These are phyloP conservation scores for Cephus nigrinus DNA, from an alignment of 2,888 invertebrate species.

Conservation along the genomic window DNA sequence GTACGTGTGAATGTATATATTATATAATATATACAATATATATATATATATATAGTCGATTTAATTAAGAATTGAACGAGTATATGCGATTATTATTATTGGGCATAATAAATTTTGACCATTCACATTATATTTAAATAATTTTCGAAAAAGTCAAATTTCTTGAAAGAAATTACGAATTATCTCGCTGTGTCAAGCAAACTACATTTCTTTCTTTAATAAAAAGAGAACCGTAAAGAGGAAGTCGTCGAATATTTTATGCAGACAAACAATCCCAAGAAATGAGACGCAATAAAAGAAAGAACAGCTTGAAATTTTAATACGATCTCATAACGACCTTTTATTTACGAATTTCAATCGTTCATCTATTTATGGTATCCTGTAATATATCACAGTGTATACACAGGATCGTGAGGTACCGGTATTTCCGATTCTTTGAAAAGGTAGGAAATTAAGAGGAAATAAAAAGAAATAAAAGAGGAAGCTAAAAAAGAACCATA, in stretches of 20 bases:
- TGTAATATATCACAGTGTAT: background rate
- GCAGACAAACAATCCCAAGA: background rate
- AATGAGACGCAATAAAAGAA: background rate
- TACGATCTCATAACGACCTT: background rate
- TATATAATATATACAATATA: too few relatives aligned
- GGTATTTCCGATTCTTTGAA: background rate
- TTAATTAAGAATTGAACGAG: too few relatives aligned
- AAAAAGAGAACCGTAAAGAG: background rate
- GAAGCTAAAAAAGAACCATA: background rate
- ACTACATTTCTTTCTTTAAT: background rate
- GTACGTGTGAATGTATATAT: too few relatives aligned
- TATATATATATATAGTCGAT: background rate
- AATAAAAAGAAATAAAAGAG: background rate
- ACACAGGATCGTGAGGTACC: background rate
- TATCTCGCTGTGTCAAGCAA: background rate
- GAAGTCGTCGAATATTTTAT: background rate
- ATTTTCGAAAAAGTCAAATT: too few relatives aligned
- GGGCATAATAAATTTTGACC: too few relatives aligned
- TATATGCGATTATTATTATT: too few relatives aligned
- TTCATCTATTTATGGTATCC: background rate
- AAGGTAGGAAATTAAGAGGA: background rate
- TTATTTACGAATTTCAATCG: background rate
- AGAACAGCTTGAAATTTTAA: background rate
- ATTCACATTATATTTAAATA: too few relatives aligned
- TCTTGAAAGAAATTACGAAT: background rate